Base-by-base conservation (phyloP, 1,140 invertebrate species). In the Batillaria attramentaria region DNA sequence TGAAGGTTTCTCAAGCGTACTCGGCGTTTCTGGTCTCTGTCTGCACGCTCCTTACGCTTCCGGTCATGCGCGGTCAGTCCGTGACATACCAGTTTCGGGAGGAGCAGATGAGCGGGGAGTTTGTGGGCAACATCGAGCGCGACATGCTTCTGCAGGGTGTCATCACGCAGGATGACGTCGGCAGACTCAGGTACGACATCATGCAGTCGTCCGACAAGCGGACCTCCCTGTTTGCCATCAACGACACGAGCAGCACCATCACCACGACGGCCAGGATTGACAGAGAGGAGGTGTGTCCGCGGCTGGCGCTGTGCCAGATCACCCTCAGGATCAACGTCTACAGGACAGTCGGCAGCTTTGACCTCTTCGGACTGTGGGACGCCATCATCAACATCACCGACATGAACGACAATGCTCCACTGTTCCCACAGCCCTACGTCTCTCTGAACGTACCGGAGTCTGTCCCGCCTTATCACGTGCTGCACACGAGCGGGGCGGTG, bases 211-310 rank as follows among this genome's bases (percentile, higher is more conserved):
- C 41, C 24, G 57, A 39, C 50, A 16, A 37, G 35, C 42, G 42
- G 10, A 18, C 73, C 37, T 62, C 54, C 8, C 54, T 75, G 54
- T 97, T 98, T 87, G 94, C 93, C 84, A 97, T 98, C 73, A 95
- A 95, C 57, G 96, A 98, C 91, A 96, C 98, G 87, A 94, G 94
- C 1, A 97, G 97, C 2, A 93, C 96, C 3, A 94, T 99, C 31
- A 92, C 96, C 66, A 84, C 84, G 1, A 41, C 39, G 16, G 57
- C 72, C 42, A 82, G 77, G 60, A 84, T 89, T 28, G 87, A 89
- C 65, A 62, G 87, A 0, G 88, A 89, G 82, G 50, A 60, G 2
- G 75, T 86, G 1, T 89, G 88, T 77, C 41, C 72, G 57, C 73
- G 43, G n/a, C 65, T 54, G n/a, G 24, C 50, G 16, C 66, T 57